phyloP scores from a whole-genome alignment of 2,888 invertebrate species.

The Drosophila meridionalis region DNA sequence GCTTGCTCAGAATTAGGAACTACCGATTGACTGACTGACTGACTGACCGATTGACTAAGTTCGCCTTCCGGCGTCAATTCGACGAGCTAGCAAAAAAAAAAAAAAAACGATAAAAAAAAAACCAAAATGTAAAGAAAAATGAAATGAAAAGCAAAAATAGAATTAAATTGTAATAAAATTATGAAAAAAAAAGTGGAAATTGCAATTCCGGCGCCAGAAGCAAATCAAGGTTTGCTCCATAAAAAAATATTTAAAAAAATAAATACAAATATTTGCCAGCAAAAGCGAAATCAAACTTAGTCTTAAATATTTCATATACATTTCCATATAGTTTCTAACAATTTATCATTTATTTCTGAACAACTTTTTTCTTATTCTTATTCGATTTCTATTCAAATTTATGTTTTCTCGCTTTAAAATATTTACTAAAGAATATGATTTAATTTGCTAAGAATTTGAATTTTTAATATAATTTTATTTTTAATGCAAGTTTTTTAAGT shows the following conservation, averaged over 20 bases:
- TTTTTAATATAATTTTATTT: no score
- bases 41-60: conserved; percentile 6
- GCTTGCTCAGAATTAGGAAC: conserved; percentile 63
- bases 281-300: not conserved
- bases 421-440: no score
- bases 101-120: no score
- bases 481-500: no score
- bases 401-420: no score
- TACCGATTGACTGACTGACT: conserved; percentile 8
- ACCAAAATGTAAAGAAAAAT: not conserved
- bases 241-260: not conserved
- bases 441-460: no score
- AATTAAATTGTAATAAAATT: conserved; percentile 9
- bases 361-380: no score
- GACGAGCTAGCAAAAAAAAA: conserved; percentile 31
- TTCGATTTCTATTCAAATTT: not conserved
- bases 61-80: conserved; percentile 43
- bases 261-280: not conserved
- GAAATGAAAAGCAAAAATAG: not conserved
- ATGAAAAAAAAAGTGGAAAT: conserved; percentile 8
- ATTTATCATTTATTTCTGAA: no score
- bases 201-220: conserved; percentile 21
- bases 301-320: not conserved
- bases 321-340: not conserved
- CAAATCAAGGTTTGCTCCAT: conserved; percentile 10